These are phyloP conservation scores for Pocillopora meandrina DNA, from an alignment of 92 coral and sea anemone species.

Conservation along the genomic window DNA sequence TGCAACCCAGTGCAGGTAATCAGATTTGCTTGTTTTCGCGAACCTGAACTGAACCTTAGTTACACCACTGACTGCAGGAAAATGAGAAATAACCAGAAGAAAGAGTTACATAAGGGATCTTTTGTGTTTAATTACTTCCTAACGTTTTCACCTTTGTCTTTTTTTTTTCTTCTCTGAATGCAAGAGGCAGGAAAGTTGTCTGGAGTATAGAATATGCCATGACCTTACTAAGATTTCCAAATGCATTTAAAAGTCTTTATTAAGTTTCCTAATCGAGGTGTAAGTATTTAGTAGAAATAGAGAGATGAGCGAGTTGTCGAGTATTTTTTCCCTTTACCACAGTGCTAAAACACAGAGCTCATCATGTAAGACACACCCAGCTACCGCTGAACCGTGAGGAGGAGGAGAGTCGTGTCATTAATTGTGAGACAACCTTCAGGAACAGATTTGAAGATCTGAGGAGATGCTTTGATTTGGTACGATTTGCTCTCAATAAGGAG, in stretches of 20 bases:
- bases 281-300: background rate
- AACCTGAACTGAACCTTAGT: no score
- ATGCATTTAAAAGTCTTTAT: no score
- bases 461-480: conserved; percentile 67
- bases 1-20: conserved; percentile 92
- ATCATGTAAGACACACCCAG: conserved; percentile 46
- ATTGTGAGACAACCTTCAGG: conserved; percentile 58
- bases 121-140: no score
- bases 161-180: no score
- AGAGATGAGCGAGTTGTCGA: no score
- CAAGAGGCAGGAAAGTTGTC: no score
- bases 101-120: background rate
- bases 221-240: no score
- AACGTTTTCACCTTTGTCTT: no score
- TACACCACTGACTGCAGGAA: no score
- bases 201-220: no score
- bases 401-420: conserved; percentile 49
- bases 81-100: background rate
- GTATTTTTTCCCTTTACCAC: background rate
- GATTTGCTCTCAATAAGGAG: background rate
- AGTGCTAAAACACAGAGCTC: conserved; percentile 77
- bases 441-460: conserved; percentile 45
- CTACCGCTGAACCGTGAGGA: conserved; percentile 60
- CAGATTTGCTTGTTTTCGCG: no score
- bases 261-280: background rate